Conservation (phyloP, 2,113 vertebrate genomes). For the Pimephales promelas region DNA sequence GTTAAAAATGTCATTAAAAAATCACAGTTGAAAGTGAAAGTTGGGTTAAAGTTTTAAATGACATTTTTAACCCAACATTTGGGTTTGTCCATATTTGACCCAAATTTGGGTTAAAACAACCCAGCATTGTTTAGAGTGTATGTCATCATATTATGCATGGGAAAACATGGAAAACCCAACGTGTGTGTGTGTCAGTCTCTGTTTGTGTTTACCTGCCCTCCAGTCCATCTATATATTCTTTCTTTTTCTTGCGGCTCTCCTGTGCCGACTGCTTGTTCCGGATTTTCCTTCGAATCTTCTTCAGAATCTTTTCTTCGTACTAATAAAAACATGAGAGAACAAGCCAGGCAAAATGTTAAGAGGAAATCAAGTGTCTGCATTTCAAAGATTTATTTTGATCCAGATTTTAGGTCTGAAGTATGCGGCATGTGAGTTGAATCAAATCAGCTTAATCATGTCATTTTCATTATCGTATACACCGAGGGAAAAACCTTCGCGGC, state of each 20-base stretch:
- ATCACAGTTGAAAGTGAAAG: too few relatives aligned
- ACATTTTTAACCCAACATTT: too few relatives aligned
- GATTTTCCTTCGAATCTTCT: conserved; percentile 55
- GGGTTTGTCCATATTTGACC: too few relatives aligned
- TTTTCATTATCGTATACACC: neutral
- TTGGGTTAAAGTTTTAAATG: too few relatives aligned
- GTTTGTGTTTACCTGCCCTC: conserved; percentile 36
- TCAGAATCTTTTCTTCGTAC: conserved; percentile 50
- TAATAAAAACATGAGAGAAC: conserved; percentile 10
- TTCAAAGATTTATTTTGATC: neutral
- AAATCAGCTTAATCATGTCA: neutral
- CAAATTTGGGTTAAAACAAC: too few relatives aligned
- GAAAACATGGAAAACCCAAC: too few relatives aligned
- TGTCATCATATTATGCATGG: too few relatives aligned
- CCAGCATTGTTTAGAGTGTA: too few relatives aligned
- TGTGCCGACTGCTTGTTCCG: conserved; percentile 54
- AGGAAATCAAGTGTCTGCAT: neutral
- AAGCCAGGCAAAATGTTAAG: neutral
- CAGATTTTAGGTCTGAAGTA: neutral
- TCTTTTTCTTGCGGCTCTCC: conserved; percentile 56
- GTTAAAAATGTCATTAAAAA: too few relatives aligned
- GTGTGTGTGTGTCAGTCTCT: neutral
- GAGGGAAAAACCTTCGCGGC: neutral
- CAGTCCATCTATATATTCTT: conserved; percentile 52
- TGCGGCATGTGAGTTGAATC: neutral